phyloP scores from a whole-genome alignment of 2,888 invertebrate genomes.

The Brenthis hecate region DNA sequence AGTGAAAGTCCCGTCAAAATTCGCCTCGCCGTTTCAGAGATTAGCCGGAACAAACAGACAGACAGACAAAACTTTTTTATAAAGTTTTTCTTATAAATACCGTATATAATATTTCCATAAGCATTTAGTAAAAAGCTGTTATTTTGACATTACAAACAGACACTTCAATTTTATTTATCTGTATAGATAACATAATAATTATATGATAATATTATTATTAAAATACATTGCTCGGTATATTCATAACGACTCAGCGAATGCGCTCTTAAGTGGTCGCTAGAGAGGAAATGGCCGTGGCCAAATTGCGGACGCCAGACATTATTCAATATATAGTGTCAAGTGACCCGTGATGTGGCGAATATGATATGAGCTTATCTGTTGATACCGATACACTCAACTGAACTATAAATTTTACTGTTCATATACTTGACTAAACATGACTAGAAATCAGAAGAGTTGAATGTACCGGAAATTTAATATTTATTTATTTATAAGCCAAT shows the following conservation, averaged over 20 bases:
- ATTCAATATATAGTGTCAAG: slow-evolving; percentile 33
- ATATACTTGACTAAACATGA: neutral
- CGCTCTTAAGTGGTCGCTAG: slow-evolving; percentile 24
- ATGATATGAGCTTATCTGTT: slow-evolving; percentile 13
- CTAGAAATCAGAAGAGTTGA: too few species aligned
- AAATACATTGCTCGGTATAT: slow-evolving; percentile 6
- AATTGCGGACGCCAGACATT: slow-evolving; percentile 36
- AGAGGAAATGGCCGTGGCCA: slow-evolving; percentile 25
- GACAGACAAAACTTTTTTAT: too few species aligned
- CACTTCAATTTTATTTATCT: too few species aligned
- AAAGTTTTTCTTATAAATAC: too few species aligned
- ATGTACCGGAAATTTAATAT: too few species aligned
- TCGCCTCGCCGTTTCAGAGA: too few species aligned
- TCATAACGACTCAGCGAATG: slow-evolving; percentile 15
- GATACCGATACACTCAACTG: neutral
- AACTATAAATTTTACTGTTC: neutral
- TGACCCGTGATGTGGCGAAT: slow-evolving; percentile 19
- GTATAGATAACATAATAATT: neutral
- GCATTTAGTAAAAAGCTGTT: too few species aligned
- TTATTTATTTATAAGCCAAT: too few species aligned
- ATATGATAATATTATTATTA: neutral
- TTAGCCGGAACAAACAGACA: too few species aligned
- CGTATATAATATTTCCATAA: too few species aligned
- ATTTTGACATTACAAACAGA: too few species aligned
- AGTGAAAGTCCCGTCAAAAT: too few species aligned